phyloP scores from a whole-genome alignment of 1,140 invertebrate species.

The Lepidurus arcticus region DNA sequence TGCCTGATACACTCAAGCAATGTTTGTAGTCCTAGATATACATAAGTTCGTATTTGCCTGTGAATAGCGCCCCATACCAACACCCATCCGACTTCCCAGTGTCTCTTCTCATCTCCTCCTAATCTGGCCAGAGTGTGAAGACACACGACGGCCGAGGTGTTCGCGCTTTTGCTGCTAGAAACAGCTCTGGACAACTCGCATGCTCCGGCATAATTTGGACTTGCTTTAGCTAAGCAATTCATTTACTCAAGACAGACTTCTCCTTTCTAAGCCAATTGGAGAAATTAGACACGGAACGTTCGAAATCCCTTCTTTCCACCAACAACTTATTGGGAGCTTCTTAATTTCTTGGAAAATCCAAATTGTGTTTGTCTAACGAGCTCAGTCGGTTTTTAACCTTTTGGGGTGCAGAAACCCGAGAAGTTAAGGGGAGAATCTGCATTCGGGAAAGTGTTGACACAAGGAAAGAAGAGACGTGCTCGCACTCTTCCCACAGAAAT shows the following conservation, averaged over 20 bases:
- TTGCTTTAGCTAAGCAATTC: neutral
- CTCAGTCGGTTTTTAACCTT: no score
- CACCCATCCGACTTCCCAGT: neutral
- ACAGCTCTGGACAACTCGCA: neutral
- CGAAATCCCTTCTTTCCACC: no score
- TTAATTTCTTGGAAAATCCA: no score
- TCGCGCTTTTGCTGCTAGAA: neutral
- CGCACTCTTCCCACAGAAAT: neutral
- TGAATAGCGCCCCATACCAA: neutral
- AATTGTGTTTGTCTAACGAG: no score
- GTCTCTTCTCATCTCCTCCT: neutral
- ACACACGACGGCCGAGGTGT: slow-evolving; percentile 13
- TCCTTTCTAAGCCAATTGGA: neutral
- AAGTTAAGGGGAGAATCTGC: neutral
- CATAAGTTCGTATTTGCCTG: slow-evolving; percentile 21
- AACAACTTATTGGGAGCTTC: no score
- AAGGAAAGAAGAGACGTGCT: neutral
- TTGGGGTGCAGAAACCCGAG: no score
- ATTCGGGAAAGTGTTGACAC: neutral
- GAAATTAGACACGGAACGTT: neutral
- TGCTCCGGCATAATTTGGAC: neutral
- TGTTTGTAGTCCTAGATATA: slow-evolving; percentile 14
- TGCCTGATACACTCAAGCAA: slow-evolving; percentile 1
- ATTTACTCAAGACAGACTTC: neutral
- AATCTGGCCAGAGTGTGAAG: neutral